Base-by-base conservation (phyloP, 2,888 invertebrate species). In the Hemaris fuciformis region DNA sequence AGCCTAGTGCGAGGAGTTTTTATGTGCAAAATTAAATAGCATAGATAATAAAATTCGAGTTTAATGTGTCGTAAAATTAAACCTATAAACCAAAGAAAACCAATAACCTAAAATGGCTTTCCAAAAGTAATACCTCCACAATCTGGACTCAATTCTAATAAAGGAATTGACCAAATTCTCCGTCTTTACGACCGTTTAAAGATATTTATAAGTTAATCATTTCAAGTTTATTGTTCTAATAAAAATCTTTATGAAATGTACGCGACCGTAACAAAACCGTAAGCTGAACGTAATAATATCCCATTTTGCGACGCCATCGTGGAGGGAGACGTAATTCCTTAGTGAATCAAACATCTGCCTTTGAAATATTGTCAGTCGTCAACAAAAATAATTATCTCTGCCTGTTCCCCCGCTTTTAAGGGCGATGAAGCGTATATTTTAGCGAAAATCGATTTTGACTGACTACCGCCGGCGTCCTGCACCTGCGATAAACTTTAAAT, bases 381-480 rank as follows among this genome's bases (percentile, higher is more conserved):
- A 79, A 79, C 74, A 75, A 77, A 81, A 83, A 81, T 87, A 84
- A 87, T 87, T 85, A 86, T 83, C 79, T 83, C 68, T 74, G 72
- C 68, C 71, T 62, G 67, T 71, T 80, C 80, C 80, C 72, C 70
- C 72, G 79, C 77, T 77, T 80, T n/a, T 77, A 79, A 77, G 75
- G 65, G 74, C 74, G 77, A 77, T 77, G 80, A 74, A 75, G 79
- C 76, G 79, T 75, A 75, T 76, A 72, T 76, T 81, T 77, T 77
- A 73, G 70, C 65, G 72, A 74, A 77, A 78, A 81, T 83, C 84
- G 75, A 81, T 81, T 34, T 43, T 57, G 53, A 56, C 34, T 34
- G 45, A 57, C 18, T 57, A 38, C 18, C 38, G 8, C 25, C 15
- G 7, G 25, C 25, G n/a, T 43, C 41, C 5, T 57, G 25, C 61